Base-by-base conservation (phyloP, 2,888 invertebrate species). In the Cephus pulcher region DNA sequence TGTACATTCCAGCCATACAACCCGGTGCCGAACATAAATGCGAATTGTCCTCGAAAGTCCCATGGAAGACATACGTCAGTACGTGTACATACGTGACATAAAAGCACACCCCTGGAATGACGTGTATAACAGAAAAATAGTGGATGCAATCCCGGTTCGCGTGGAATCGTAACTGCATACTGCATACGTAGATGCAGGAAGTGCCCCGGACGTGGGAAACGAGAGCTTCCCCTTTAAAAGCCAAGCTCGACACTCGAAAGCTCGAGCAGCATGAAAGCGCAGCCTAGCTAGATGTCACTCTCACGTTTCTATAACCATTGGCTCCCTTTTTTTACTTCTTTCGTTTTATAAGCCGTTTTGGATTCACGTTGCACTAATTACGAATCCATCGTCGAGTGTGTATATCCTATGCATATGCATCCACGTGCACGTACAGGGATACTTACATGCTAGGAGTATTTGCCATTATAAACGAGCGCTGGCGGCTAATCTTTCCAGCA, bases 181-280 rank as follows among this genome's bases (percentile, higher is more conserved):
- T 56, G 23, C 9, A 56, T 56, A 56, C 23, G 56, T 56, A 56
- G 23, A 56, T 56, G 9, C 23, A 23, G 56, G 9, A 23, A 56
- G 2, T 23, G 23, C 23, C 1, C 23, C 56, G 56, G 23, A 23
- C 56, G 23, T 23, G 23, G 56, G 6, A 56, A 56, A 56, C 56
- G 23, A 23, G 73, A 23, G 12, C 75, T 33, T 84, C 82, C 81
- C 81, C 82, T 86, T 85, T 83, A 86, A 86, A 79, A 69, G 75
- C 73, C 79, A 82, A 79, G 75, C 34, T 76, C 73, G 74, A 73
- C 75, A 73, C 73, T 79, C 79, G 77, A 77, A 79, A 82, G 76
- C 76, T 76, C 75, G 81, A 79, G 73, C 75, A 79, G 81, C 69
- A 78, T 73, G 80, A 82, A 81, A 85, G 79, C 77, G 73, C 75